Base-by-base conservation (phyloP, 1,140 invertebrate genomes). In the Chlorops oryzae region DNA sequence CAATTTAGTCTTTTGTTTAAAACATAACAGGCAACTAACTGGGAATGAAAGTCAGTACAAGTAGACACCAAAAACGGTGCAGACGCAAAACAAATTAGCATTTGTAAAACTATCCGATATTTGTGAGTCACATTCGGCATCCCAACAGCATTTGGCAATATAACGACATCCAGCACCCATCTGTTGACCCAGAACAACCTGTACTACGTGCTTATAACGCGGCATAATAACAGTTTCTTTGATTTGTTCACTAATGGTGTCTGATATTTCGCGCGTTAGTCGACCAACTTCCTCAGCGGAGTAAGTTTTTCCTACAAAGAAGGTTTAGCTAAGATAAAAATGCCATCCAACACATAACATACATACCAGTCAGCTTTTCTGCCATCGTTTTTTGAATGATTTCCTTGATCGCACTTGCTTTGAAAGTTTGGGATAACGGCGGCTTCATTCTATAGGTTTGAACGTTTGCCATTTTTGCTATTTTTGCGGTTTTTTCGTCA, bases 191-290 rank as follows among this genome's bases (percentile, higher is more conserved):
- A 58, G 18, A 9, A 37, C 51, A 5, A 55, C 50, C 32, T 58
- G 56, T 12, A 55, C 56, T 44, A 58, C 48, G 23, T 58, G 51
- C 24, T 58, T 58, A 27, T 53, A 58, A 2, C 53, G 53, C 12
- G 39, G 47, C 50, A 58, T 58, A 17, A 47, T 18, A 7, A 51
- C 6, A 9, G 17, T 25, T 39, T 55, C 47, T 28, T 51, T 47
- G 10, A 57, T 35, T 1, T 20, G 15, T 1, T 13, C 2, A 18
- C 34, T 57, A n/a, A 58, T 45, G 13, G 23, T 34, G 51, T 58
- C 50, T 1, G 54, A 38, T 24, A 58, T 58, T 25, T 58, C 42
- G 23, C 32, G 27, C 5, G 50, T 51, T 51, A 47, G 56, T 17
- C 37, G 38, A 9, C 25, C n/a, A 0, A 47, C 54, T 17, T 56